Evolutionary conservation across 2,113 vertebrate species (phyloP).

Genomic region (Nipponia nippon): DNA sequence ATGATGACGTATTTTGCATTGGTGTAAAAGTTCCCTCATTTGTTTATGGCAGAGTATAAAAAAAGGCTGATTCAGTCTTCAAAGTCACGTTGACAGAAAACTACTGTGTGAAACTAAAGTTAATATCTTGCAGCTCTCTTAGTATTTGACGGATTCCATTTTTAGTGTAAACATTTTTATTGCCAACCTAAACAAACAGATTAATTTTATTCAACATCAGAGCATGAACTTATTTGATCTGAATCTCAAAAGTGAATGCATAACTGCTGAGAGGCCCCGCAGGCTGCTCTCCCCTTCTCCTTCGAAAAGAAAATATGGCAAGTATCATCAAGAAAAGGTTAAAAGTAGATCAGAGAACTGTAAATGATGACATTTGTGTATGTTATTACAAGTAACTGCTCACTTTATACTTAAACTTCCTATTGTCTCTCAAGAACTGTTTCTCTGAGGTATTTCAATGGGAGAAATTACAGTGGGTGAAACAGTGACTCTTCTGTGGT

Average conservation of each 20-base stretch:
- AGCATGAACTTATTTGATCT: background rate
- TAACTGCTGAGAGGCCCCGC: background rate
- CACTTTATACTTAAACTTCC: background rate
- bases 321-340: background rate
- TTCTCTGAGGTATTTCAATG: background rate
- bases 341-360: background rate
- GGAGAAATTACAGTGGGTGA: background rate
- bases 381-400: background rate
- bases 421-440: background rate
- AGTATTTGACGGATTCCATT: background rate
- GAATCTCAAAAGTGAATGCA: background rate
- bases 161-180: background rate
- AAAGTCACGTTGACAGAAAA: background rate
- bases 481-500: background rate
- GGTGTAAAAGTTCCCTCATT: background rate
- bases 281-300: background rate
- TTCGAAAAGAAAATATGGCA: background rate
- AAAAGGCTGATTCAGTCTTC: background rate
- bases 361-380: background rate
- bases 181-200: background rate
- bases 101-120: accelerated
- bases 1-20: background rate
- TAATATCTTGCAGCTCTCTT: background rate
- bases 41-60: background rate
- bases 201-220: background rate